A percentile compares a stretch with the other conserved stretches of the same genome.
Conservation (phyloP, 2,113 vertebrate species). For the Diglossa brunneiventris region DNA sequence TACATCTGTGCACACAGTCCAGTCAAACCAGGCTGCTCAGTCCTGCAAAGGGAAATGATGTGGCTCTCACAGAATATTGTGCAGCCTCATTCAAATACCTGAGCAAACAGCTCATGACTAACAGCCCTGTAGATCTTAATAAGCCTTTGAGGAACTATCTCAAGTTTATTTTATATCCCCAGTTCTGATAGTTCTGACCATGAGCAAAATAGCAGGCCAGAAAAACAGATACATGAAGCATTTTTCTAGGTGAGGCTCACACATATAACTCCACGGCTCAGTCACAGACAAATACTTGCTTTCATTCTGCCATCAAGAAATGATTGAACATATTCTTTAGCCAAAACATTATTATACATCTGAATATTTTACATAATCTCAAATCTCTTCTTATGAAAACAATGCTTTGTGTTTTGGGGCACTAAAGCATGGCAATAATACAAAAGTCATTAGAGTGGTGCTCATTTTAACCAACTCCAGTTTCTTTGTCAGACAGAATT, state of each 20-base stretch:
- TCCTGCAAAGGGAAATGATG: neutral
- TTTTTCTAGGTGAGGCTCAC: constrained; percentile 19
- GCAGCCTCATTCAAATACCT: neutral
- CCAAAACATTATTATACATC: neutral
- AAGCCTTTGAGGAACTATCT: neutral
- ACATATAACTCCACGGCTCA: neutral
- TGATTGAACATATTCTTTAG: neutral
- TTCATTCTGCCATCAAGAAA: constrained; percentile 10
- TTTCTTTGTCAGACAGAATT: neutral
- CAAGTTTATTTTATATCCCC: neutral
- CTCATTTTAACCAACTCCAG: neutral
- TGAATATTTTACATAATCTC: neutral
- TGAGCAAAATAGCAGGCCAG: neutral
- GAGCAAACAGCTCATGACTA: neutral
- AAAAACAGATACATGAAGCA: neutral
- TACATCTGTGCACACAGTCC: neutral
- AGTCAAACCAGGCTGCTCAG: neutral
- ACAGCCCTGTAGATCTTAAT: neutral
- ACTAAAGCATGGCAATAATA: neutral
- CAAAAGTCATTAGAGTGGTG: neutral
- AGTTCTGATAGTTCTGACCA: neutral
- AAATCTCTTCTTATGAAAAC: neutral
- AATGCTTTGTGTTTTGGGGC: neutral
- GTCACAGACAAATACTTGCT: neutral
- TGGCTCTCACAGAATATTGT: neutral